A percentile compares a stretch with the other conserved stretches of the same genome.
Evolutionary conservation across 2,888 invertebrate genomes (phyloP).

Genomic region (Oscheius sp.): DNA sequence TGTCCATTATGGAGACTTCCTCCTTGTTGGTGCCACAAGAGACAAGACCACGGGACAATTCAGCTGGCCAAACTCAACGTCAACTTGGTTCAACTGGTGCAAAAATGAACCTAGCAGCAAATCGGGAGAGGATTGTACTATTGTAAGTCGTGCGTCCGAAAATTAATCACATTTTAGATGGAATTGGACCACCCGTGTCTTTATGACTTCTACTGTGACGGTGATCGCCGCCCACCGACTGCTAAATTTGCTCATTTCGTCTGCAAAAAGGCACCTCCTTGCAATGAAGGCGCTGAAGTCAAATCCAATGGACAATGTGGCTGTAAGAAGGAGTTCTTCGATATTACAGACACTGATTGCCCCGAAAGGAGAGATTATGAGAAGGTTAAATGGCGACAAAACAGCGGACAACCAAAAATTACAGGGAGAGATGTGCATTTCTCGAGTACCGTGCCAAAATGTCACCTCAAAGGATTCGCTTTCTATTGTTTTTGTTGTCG

Average conservation of each 20-base stretch:
- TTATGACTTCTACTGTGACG: neutral
- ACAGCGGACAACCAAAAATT: neutral
- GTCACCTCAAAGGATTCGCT: neutral
- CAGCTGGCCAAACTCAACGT: neutral
- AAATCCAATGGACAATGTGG: neutral
- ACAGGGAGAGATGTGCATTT: neutral
- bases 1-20: neutral
- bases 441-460: neutral
- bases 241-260: neutral
- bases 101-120: neutral
- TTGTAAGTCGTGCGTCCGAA: neutral
- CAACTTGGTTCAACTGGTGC: neutral
- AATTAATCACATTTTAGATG: neutral
- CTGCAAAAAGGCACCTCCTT: neutral
- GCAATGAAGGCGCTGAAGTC: neutral
- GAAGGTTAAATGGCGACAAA: neutral
- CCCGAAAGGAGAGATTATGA: neutral
- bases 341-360: neutral
- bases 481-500: neutral
- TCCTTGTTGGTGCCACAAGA: neutral
- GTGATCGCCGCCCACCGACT: neutral
- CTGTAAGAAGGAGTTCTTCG: neutral
- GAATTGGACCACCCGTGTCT: neutral
- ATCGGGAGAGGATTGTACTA: neutral
- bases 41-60: neutral